Base-by-base conservation (phyloP, 2,113 vertebrate genomes). In the Diadophis punctatus region DNA sequence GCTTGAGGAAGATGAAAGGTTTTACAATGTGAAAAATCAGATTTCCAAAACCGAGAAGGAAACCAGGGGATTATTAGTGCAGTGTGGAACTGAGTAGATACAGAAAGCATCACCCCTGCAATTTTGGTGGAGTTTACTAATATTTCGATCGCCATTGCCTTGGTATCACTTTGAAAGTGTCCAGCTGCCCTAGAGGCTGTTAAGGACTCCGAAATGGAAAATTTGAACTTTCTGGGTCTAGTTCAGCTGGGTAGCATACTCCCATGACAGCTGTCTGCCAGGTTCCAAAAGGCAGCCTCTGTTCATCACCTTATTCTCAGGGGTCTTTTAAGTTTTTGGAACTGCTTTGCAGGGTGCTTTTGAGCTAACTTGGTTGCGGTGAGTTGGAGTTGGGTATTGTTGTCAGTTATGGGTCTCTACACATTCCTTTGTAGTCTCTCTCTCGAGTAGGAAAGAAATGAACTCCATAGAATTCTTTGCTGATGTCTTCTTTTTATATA, bases 51-150 rank as follows among this genome's bases (percentile, higher is more conserved):
- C 95, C 93, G 92, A 95, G 96, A 96, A 96, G 91, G 94, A 96
- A 96, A 95, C 95, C 97, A 94, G 95, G 91, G 94, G 97, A 96
- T 97, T 97, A 97, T 97, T 97, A 97, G 97, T 97, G 39, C 97
- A 94, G 96, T 91, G 34, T 93, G 97, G 91, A 91, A 94, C 93
- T 30, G 89, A 85, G 14, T 93, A 87, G 43, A 91, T 93, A 95
- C 60, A 68, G n/a, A 94, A 95, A 92, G 91, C 94, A 95, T 96
- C 60, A 20, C 86, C 92, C 91, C 93, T 94, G 96, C 87, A 55
- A 88, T 86, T 48, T 94, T 94, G 96, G 91, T 55, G 94, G 96
- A 95, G 95, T 96, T 95, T 97, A 94, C 95, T 96, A 93, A 94
- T 96, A 95, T 96, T 96, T 96, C 96, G 96, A 60, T 93, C 94